Percentiles rank a stretch among this genome's conserved stretches.
Conservation (phyloP, 2,888 invertebrate genomes). For the Leptinotarsa haldemani region DNA sequence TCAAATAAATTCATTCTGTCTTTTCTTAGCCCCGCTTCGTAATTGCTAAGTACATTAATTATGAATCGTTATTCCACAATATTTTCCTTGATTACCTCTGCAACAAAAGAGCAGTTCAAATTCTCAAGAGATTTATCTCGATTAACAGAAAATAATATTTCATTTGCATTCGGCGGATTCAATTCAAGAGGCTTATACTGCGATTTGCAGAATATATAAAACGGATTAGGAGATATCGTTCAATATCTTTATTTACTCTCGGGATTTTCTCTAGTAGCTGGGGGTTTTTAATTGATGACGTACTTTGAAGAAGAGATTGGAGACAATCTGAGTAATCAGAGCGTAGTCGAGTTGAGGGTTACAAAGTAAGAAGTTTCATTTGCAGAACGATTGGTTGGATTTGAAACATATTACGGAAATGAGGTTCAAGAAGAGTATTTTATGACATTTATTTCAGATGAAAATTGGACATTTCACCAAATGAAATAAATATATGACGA, state of each 20-base stretch:
- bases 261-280: slow-evolving; percentile 17
- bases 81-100: background rate
- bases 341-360: slow-evolving; percentile 1
- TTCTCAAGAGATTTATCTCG: slow-evolving; percentile 4
- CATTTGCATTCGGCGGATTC: slow-evolving; percentile 11
- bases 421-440: background rate
- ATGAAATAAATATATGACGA: background rate
- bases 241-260: slow-evolving; percentile 19
- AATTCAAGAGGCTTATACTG: slow-evolving; percentile 8
- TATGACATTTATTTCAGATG: background rate
- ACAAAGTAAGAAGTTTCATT: background rate
- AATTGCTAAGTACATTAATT: background rate
- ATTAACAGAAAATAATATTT: slow-evolving; percentile 6
- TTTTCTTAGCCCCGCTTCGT: no score
- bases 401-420: background rate
- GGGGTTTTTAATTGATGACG: slow-evolving; percentile 16
- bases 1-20: no score
- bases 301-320: slow-evolving; percentile 14
- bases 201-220: slow-evolving; percentile 18
- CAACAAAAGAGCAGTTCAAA: background rate
- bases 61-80: slow-evolving; percentile 8
- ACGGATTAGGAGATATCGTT: slow-evolving; percentile 17
- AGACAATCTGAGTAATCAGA: slow-evolving; percentile 13
- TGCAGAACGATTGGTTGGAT: background rate
- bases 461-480: background rate